phyloP scores from a whole-genome alignment of 2,113 vertebrate genomes.

The Chroicocephalus ridibundus region DNA sequence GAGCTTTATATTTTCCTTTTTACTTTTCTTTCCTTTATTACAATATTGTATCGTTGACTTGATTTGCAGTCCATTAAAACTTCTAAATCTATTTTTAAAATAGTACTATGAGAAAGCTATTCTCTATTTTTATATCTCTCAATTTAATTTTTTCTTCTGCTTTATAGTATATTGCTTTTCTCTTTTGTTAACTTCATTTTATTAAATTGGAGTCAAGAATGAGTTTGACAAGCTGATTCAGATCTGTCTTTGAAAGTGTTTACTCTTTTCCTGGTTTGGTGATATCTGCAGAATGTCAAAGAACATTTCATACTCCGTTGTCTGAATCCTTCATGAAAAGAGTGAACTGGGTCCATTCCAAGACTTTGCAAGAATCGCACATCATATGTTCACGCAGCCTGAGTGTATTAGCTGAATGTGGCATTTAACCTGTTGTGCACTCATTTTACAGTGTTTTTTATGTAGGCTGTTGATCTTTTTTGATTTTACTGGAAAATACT shows the following conservation, averaged over 20 bases:
- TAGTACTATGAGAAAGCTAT: background rate
- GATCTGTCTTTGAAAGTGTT: background rate
- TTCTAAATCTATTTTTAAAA: background rate
- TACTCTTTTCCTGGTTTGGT: background rate
- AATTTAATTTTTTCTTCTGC: background rate
- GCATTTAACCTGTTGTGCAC: background rate
- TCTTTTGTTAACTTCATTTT: background rate
- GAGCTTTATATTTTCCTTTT: background rate
- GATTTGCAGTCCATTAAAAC: background rate
- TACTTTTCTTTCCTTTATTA: background rate
- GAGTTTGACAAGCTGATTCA: background rate
- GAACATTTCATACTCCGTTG: background rate
- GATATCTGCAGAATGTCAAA: background rate
- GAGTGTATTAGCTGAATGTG: background rate
- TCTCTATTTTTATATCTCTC: background rate
- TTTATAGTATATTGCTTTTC: background rate
- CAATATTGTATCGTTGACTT: background rate
- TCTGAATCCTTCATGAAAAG: background rate
- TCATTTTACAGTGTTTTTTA: background rate
- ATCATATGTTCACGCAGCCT: background rate
- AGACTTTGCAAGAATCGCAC: background rate
- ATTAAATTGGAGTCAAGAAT: background rate
- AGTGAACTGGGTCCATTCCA: background rate
- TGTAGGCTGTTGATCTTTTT: background rate
- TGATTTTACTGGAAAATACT: background rate